A percentile compares a stretch with the other conserved stretches of the same genome.
phyloP scores from a whole-genome alignment of 1,140 invertebrate genomes.

The Micrasema minimum region DNA sequence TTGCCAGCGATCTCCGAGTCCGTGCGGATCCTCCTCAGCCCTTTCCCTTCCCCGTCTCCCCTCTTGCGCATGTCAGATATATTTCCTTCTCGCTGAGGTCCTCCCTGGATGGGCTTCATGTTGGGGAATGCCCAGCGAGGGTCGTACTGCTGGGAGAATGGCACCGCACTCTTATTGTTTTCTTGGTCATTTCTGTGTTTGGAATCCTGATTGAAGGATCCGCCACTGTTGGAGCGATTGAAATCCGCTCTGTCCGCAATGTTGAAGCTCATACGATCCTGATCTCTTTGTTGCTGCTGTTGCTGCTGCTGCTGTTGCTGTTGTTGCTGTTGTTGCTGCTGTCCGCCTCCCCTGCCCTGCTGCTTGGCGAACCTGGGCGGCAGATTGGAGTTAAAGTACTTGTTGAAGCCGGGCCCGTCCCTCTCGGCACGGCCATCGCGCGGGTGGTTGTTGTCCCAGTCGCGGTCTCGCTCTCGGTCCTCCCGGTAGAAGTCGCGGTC shows the following conservation, averaged over 20 bases:
- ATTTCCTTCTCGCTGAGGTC: slow-evolving; percentile 26
- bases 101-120: slow-evolving; percentile 36
- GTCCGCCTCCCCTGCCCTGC: slow-evolving; percentile 62
- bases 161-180: slow-evolving; percentile 50
- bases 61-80: slow-evolving; percentile 43
- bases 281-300: slow-evolving; percentile 62
- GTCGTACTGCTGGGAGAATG: slow-evolving; percentile 67
- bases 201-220: slow-evolving; percentile 47
- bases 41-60: slow-evolving; percentile 26
- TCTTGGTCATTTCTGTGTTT: slow-evolving; percentile 49
- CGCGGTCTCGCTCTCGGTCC: slow-evolving; percentile 59
- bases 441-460: slow-evolving; percentile 56
- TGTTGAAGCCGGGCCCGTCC: slow-evolving; percentile 67
- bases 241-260: slow-evolving; percentile 44
- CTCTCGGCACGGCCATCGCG: slow-evolving; percentile 33
- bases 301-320: slow-evolving; percentile 69
- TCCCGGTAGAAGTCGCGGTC: slow-evolving; percentile 63
- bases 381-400: slow-evolving; percentile 81
- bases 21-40: slow-evolving; percentile 43
- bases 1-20: slow-evolving; percentile 49
- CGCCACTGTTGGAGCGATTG: slow-evolving; percentile 47
- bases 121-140: slow-evolving; percentile 55
- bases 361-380: slow-evolving; percentile 88
- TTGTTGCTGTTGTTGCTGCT: slow-evolving; percentile 63
- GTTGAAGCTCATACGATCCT: slow-evolving; percentile 57